Evolutionary conservation across 2,797 vertebrate genomes (phyloP), one percentile per base, ranked within the genome.

Genomic region (Pseudomugil gertrudae): DNA sequence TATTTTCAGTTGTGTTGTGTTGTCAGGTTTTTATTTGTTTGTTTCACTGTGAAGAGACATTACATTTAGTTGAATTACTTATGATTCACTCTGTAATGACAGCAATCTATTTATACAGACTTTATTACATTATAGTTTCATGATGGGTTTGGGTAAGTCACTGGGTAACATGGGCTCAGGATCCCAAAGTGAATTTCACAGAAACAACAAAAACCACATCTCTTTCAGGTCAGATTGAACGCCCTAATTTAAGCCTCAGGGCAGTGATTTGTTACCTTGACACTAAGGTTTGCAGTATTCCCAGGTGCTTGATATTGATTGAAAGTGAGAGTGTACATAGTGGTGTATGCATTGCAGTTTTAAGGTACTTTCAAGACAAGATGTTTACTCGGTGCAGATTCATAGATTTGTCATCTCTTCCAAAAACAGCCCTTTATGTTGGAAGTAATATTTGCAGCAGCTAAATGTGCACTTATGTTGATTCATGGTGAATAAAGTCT

Each of bases 181-280:
- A 51, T 73, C 73, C 59, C 68, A 80, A 79, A 77, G 57, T 66
- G 56, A 76, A 63, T 65, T 73, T 76, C 63, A 70, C 13, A 7
- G 62, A 57, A 68, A 48, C 80, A 81, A 79, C 73, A 72, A 63
- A 81, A 62, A 66, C 4, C 51, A 57, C 45, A 15, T 72, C 40
- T 79, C 11, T 68, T 83, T 57, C 59, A 69, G 84, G 77, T 69
- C 73, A 77, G 67, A 88, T 74, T 85, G 68, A 19, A 36, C 36
- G 54, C 56, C 57, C 68, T 84, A 72, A 80, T 79, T 79, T 78
- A 76, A 81, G 74, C 84, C 79, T 84, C 19, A 52, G 75, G 86
- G 78, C 74, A 79, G 77, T 79, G 80, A 90, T 90, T 87, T 86
- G 77, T 90, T 86, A 85, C 77, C 81, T 88, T 87, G 85, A 86